Percentiles rank a stretch among this genome's conserved stretches.
Conservation (phyloP, 2,888 invertebrate species). For the Leucania comma region DNA sequence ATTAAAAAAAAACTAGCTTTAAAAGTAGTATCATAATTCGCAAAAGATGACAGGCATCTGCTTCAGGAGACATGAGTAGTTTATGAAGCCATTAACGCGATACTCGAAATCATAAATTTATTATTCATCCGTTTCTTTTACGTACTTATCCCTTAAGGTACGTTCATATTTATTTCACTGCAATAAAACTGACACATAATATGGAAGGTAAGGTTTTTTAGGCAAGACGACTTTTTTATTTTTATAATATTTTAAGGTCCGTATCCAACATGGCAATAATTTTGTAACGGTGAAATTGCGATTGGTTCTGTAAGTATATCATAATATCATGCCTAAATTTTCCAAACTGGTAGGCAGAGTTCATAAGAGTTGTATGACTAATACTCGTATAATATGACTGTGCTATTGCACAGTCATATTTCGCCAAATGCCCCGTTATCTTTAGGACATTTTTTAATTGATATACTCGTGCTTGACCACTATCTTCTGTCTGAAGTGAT, state of each 20-base stretch:
- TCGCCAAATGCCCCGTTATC: background rate
- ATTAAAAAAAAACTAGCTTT: conserved; percentile 17
- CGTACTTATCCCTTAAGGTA: conserved; percentile 6
- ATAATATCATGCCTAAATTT: background rate
- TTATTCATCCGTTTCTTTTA: conserved; percentile 24
- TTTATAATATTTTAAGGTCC: conserved; percentile 11
- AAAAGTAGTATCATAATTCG: conserved; percentile 28
- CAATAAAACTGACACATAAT: conserved; percentile 30
- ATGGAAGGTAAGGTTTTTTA: conserved; percentile 14
- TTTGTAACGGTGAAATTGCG: conserved; percentile 20
- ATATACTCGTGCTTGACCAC: too few species aligned
- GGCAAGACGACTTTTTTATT: conserved; percentile 35
- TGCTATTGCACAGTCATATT: background rate
- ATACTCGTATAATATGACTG: too few species aligned
- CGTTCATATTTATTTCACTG: conserved; percentile 30
- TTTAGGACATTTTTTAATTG: too few species aligned
- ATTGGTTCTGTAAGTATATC: conserved; percentile 10
- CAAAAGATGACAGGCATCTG: conserved; percentile 30
- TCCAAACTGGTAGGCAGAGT: background rate
- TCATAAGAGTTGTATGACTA: conserved; percentile 5
- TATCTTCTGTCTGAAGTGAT: too few species aligned
- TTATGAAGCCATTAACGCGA: conserved; percentile 36
- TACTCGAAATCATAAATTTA: conserved; percentile 28
- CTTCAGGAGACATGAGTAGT: conserved; percentile 14
- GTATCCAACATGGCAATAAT: conserved; percentile 15